Base-by-base conservation (phyloP, 2,888 invertebrate species). In the Sphaerophoria taeniata region DNA sequence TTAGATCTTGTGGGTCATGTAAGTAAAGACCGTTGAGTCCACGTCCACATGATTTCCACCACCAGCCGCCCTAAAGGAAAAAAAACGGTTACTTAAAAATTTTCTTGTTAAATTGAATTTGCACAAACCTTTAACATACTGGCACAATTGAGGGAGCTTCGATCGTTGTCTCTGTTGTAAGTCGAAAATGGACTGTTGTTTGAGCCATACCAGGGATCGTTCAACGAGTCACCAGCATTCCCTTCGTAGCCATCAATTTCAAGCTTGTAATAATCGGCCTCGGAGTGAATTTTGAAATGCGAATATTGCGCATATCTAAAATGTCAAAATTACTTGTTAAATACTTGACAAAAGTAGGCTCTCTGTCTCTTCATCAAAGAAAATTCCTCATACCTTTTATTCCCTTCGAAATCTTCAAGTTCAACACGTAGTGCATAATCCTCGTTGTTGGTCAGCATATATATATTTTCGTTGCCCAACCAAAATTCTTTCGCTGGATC, bases 121-220 rank as follows among this genome's bases (percentile, higher is more conserved):
- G 3, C 24, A 36, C 56, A 47, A 60, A 92, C 92, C 92, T 97
- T 97, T 88, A 98, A 93, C 97, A 97, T 97, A 14, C 97, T 97
- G 31, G 97, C 97, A 90, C 97, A 97, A 91, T 98, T 98, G 88
- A 97, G 93, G 84, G 97, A 97, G 53, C 97, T 97, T 89, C 97
- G 93, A 92, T 98, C 97, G 90, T 98, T 97, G 90, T 97, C 97
- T 91, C 97, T 95, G 93, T 98, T 97, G 90, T 97, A 97, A 2
- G 97, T 97, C 6, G 97, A 97, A 93, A 98, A 97, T 49, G 97
- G 97, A 91, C 97, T 97, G 92, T 97, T 97, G 92, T 97, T 97
- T 85, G 97, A 97, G 60, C 97, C 97, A 90, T 97, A 97, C 97
- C 97, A 98, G 12, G 97, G 97, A 92, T 98, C 97, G 91, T 97